These are phyloP conservation scores for Neolamprologus modestus DNA, from an alignment of 2,113 vertebrate species.

Conservation along the genomic window DNA sequence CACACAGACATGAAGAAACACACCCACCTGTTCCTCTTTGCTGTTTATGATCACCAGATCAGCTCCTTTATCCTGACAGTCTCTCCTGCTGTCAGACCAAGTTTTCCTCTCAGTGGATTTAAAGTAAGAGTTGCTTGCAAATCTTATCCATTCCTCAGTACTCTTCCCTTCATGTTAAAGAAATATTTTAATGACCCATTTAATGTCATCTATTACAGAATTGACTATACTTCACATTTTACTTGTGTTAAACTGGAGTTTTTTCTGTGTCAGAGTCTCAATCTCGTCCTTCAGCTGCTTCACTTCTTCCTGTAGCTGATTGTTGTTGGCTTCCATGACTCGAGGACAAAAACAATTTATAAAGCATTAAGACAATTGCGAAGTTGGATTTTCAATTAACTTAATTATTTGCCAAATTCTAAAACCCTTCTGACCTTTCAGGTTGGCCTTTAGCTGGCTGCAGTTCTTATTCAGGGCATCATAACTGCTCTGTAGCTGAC, in stretches of 20 bases:
- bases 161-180: background rate
- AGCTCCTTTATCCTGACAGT: background rate
- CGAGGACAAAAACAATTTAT: background rate
- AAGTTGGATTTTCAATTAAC: background rate
- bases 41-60: background rate
- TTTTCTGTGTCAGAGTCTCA: background rate
- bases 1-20: background rate
- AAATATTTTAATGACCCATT: background rate
- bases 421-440: background rate
- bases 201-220: background rate
- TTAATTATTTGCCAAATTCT: background rate
- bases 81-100: fast-evolving
- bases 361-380: background rate
- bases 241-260: background rate
- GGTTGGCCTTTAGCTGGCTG: background rate
- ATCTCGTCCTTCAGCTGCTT: background rate
- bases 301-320: background rate
- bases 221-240: background rate
- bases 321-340: background rate
- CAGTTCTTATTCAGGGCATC: background rate
- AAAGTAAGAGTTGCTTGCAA: background rate
- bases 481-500: background rate
- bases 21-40: background rate
- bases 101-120: background rate
- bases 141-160: background rate